Percentiles rank a stretch among this genome's conserved stretches.
Evolutionary conservation across 2,797 vertebrate genomes (phyloP).

Genomic region (Oreochromis mossambicus): DNA sequence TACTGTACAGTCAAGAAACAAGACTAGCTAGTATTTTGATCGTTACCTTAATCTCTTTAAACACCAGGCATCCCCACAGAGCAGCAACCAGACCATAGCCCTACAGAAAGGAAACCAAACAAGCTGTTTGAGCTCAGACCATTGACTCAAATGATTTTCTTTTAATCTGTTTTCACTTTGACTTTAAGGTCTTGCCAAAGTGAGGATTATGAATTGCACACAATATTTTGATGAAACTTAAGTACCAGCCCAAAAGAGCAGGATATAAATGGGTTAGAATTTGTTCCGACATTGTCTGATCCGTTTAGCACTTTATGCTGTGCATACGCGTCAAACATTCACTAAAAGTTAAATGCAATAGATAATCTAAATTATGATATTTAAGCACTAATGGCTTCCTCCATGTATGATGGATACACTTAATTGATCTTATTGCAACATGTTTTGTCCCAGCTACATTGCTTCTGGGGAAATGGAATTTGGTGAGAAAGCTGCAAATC

Average conservation of each 20-base stretch:
- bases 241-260: background rate
- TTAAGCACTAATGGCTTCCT: background rate
- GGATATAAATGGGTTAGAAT: background rate
- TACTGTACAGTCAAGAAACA: background rate
- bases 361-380: background rate
- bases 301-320: background rate
- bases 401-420: background rate
- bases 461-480: background rate
- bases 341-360: background rate
- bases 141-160: background rate
- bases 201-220: background rate
- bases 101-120: slow-evolving; percentile 58
- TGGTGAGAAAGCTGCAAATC: accelerated
- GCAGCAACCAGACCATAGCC: slow-evolving; percentile 86
- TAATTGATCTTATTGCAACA: background rate
- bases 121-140: background rate
- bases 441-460: background rate
- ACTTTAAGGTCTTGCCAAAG: background rate
- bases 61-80: slow-evolving; percentile 86
- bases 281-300: accelerated
- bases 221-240: background rate
- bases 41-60: slow-evolving; percentile 73
- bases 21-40: background rate
- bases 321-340: background rate
- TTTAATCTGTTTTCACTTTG: background rate